These are phyloP conservation scores for Papilio polyxenes DNA, from an alignment of 1,140 invertebrate species.

Conservation along the genomic window DNA sequence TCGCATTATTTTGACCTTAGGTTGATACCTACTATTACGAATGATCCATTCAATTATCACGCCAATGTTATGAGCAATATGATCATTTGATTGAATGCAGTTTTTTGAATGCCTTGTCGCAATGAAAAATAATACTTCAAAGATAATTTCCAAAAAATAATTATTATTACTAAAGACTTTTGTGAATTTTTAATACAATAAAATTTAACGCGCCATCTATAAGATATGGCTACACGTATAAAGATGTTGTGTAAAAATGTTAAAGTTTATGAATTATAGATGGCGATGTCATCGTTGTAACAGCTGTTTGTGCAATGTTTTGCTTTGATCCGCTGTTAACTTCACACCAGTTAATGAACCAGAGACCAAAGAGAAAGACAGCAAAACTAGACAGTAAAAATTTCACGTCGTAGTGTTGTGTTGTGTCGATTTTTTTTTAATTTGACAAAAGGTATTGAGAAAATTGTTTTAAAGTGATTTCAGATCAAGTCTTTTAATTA, in stretches of 20 bases:
- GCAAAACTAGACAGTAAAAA: slow-evolving; percentile 47
- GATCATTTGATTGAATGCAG: no score
- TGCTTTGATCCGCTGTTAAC: slow-evolving; percentile 57
- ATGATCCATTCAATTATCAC: no score
- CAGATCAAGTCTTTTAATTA: slow-evolving; percentile 11
- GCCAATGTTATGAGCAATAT: no score
- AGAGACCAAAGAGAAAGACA: slow-evolving; percentile 51
- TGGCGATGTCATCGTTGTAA: slow-evolving; percentile 48
- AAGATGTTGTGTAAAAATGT: neutral
- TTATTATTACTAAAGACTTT: neutral
- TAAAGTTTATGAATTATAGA: slow-evolving; percentile 44
- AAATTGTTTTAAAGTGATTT: slow-evolving; percentile 47
- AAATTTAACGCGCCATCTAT: slow-evolving; percentile 16
- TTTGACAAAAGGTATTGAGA: slow-evolving; percentile 55
- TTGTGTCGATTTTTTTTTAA: slow-evolving; percentile 54
- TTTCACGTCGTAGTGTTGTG: slow-evolving; percentile 61
- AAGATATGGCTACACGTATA: neutral
- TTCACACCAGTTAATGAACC: slow-evolving; percentile 54
- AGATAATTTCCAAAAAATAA: no score
- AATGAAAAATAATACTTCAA: no score
- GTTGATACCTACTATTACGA: neutral
- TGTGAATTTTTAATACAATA: neutral
- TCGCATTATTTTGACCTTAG: no score
- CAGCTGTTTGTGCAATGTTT: slow-evolving; percentile 63
- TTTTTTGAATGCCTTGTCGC: no score